A percentile compares a stretch with the other conserved stretches of the same genome.
Evolutionary conservation across 2,888 invertebrate species (phyloP).

Genomic region (Gryllus longicercus): DNA sequence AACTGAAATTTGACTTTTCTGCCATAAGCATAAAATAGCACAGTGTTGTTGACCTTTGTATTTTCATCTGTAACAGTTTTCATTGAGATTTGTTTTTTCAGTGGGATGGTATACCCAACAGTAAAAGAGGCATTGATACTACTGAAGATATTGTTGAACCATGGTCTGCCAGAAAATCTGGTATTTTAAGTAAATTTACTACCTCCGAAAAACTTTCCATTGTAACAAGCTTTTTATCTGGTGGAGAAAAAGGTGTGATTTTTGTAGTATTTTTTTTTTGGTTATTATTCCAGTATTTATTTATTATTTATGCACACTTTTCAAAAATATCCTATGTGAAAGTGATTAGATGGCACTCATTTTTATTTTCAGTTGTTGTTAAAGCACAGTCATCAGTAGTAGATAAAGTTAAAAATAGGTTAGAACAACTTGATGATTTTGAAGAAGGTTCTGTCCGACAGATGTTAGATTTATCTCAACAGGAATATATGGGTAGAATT

Average conservation of each 20-base stretch:
- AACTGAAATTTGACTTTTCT: no score
- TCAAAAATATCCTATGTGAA: no score
- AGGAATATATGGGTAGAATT: constrained; percentile 84
- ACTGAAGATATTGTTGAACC: constrained; percentile 59
- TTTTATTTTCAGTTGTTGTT: constrained; percentile 62
- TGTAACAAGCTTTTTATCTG: constrained; percentile 80
- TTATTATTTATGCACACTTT: no score
- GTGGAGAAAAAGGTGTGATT: constrained; percentile 70
- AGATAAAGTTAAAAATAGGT: constrained; percentile 82
- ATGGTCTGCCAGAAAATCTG: constrained; percentile 71
- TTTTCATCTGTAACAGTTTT: background rate
- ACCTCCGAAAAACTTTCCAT: constrained; percentile 91
- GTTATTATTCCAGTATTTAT: no score
- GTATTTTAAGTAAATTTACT: constrained; percentile 85
- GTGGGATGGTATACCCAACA: constrained; percentile 46
- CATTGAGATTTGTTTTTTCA: constrained; percentile 34
- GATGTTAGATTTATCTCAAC: constrained; percentile 85
- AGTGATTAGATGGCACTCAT: no score
- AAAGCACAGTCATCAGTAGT: constrained; percentile 69
- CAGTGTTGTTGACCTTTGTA: background rate
- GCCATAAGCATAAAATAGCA: no score
- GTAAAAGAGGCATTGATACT: constrained; percentile 32
- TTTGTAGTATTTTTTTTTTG: background rate
- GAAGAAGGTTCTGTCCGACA: constrained; percentile 85
- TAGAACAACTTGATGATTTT: constrained; percentile 92